phyloP scores from a whole-genome alignment of 2,113 vertebrate species.

The Propithecus coquereli region DNA sequence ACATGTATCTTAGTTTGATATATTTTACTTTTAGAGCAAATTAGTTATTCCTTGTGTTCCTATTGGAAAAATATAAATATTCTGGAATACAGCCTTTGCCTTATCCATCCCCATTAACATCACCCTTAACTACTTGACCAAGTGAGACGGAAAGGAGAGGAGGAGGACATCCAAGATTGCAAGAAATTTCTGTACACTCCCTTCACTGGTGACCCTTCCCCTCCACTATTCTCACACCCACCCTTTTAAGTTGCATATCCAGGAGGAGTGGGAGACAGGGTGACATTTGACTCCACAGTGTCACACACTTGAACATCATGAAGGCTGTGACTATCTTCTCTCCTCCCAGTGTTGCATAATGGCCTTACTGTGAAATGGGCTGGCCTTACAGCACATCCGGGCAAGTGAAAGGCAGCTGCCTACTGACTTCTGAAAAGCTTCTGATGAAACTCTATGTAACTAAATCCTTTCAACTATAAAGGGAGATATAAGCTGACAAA shows the following conservation, averaged over 20 bases:
- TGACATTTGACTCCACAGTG: not conserved
- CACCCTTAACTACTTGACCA: not conserved
- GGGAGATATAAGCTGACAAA: not conserved
- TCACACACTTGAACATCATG: not conserved
- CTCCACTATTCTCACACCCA: not conserved
- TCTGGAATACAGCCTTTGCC: not conserved
- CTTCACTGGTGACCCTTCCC: not conserved
- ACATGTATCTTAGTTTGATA: slow-evolving; percentile 3
- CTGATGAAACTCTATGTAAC: not conserved
- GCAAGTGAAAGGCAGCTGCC: not conserved
- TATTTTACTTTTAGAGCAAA: slow-evolving; percentile 21
- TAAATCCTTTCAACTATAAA: not conserved
- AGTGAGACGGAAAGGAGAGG: not conserved
- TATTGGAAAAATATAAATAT: not conserved
- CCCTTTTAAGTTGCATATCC: not conserved
- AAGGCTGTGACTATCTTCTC: not conserved
- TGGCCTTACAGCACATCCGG: not conserved
- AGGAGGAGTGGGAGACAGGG: not conserved
- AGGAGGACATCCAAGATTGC: not conserved
- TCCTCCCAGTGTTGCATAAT: not conserved
- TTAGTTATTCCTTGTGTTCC: not conserved
- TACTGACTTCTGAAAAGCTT: not conserved
- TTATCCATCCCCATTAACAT: not conserved
- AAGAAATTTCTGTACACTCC: not conserved
- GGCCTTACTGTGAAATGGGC: not conserved